Percentiles rank a stretch among this genome's conserved stretches.
phyloP scores from a whole-genome alignment of 2,113 vertebrate species.

The Rhinopomastus cyanomelas region DNA sequence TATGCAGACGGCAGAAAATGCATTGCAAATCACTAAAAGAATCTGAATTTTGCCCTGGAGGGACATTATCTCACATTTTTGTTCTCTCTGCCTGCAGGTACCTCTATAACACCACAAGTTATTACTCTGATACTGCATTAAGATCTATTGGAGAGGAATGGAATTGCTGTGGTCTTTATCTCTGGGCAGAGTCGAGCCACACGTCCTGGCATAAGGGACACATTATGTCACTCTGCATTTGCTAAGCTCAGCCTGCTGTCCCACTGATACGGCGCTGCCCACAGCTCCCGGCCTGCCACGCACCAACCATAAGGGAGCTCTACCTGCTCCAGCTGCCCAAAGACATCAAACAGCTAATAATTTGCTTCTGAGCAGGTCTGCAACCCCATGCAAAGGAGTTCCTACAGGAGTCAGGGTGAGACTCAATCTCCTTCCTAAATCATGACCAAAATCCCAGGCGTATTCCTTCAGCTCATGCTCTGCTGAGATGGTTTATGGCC shows the following conservation, averaged over 20 bases:
- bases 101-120: not conserved
- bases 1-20: not conserved
- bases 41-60: not conserved
- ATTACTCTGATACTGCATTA: not conserved
- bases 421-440: not conserved
- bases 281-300: not conserved
- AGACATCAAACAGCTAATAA: not conserved
- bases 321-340: not conserved
- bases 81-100: not conserved
- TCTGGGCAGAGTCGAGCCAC: not conserved
- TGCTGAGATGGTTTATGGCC: not conserved
- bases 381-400: not conserved
- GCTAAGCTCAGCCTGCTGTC: not conserved
- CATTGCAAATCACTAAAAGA: not conserved
- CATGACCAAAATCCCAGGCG: not conserved
- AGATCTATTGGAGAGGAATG: not conserved
- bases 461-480: not conserved
- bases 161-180: not conserved
- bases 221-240: not conserved
- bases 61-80: not conserved
- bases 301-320: not conserved
- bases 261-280: rapidly evolving
- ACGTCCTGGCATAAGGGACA: rapidly evolving
- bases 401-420: not conserved
- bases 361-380: not conserved